Conservation (phyloP, 2,888 invertebrate species). For the Volucella bombylans region DNA sequence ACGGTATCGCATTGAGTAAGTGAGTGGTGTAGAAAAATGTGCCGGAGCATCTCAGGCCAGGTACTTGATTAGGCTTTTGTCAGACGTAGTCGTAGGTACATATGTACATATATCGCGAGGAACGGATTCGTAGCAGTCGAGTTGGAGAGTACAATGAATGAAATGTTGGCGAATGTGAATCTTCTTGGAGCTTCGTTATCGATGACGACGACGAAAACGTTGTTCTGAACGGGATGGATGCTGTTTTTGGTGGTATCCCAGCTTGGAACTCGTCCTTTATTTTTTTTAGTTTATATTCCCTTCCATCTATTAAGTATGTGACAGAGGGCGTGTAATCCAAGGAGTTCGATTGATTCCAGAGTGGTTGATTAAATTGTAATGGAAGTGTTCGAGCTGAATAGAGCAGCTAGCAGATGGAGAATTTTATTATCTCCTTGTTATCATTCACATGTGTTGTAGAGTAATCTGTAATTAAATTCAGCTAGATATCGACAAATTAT, state of each 20-base stretch:
- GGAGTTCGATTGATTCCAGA: conserved; percentile 56
- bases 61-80: conserved; percentile 69
- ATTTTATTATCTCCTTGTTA: conserved; percentile 21
- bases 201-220: neutral
- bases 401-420: conserved; percentile 21
- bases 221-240: neutral
- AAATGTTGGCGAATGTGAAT: conserved; percentile 45
- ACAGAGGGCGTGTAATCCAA: conserved; percentile 33
- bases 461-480: neutral
- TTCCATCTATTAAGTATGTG: conserved; percentile 42
- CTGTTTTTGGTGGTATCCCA: conserved; percentile 3
- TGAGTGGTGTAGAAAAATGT: conserved; percentile 29
- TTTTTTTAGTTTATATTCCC: neutral
- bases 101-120: conserved; percentile 39
- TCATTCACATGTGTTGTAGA: neutral
- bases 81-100: conserved; percentile 19
- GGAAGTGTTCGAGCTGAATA: conserved; percentile 33
- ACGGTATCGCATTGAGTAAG: conserved; percentile 7
- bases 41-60: conserved; percentile 31
- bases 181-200: conserved; percentile 31
- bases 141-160: conserved; percentile 64
- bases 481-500: neutral
- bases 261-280: neutral
- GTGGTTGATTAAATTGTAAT: conserved; percentile 63
- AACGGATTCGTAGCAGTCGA: conserved; percentile 42